Conservation (phyloP, 2,888 invertebrate genomes). For the Drosophila multiciliata region DNA sequence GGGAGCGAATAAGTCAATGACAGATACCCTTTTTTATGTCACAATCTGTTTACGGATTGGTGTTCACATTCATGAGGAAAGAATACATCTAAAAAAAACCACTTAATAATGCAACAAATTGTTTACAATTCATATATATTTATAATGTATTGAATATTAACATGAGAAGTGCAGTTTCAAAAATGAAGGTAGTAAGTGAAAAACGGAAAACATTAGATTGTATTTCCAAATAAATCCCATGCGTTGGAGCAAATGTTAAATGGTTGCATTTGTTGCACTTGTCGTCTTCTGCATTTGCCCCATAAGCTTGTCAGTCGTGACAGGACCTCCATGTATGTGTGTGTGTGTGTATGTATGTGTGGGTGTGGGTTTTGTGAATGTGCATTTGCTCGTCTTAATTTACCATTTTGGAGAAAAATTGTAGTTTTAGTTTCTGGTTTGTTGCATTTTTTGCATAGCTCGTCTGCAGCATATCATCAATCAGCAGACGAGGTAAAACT, state of each 20-base stretch:
- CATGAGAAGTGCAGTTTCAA: not conserved
- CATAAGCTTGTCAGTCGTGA: conserved; percentile 14
- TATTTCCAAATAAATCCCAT: conserved; percentile 11
- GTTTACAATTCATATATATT: not conserved
- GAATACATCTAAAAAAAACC: not conserved
- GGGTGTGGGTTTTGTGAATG: not conserved
- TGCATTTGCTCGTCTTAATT: conserved; percentile 38
- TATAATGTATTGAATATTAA: not conserved
- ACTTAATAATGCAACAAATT: not conserved
- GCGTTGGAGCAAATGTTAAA: conserved; percentile 56
- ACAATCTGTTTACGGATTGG: not conserved
- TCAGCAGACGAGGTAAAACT: conserved; percentile 44
- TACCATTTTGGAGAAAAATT: conserved; percentile 43
- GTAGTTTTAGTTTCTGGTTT: conserved; percentile 13
- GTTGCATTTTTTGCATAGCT: conserved; percentile 56
- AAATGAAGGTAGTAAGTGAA: not conserved
- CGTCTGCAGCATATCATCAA: conserved; percentile 63
- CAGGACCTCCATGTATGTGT: too few relatives aligned
- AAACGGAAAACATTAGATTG: conserved; percentile 1
- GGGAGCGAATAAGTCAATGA: not conserved
- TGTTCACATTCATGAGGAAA: not conserved
- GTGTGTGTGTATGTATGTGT: not conserved
- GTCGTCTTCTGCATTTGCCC: conserved; percentile 24
- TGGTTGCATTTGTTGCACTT: conserved; percentile 53
- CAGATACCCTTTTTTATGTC: not conserved